Evolutionary conservation across 1,140 invertebrate genomes (phyloP), one percentile per base, ranked within the genome.

Genomic region (Andricus grossulariae): DNA sequence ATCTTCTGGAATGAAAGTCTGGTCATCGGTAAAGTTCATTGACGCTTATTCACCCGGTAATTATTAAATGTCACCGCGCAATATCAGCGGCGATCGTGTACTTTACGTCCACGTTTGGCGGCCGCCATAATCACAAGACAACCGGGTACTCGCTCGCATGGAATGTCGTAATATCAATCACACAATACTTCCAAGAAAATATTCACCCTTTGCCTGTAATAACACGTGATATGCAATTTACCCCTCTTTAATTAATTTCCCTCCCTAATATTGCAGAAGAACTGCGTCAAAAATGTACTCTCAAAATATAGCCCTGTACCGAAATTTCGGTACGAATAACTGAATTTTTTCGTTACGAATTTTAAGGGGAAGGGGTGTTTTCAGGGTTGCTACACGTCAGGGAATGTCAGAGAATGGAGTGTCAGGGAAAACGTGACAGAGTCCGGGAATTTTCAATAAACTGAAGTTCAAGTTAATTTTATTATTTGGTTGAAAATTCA

Each of bases 151-250:
- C 60, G 60, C 39, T 66, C 60, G 60, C 39, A 45, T 50, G 78
- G 78, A 80, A 80, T 80, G 78, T 52, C 60, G 78, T 80, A 80
- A 80, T 77, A 80, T 80, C 78, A 80, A 80, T 80, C 78, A 80
- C 77, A 57, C 72, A 74, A 60, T 75, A 72, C 50, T 80, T 80
- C 75, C 50, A 76, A 54, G 78, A 80, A 80, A 80, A 77, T 39
- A 54, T 66, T 72, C 60, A 66, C 57, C 57, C 57, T 32, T 66
- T 16, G 13, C 32, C 25, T 13, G 60, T 39, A 45, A 66, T 66
- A 66, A 66, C 60, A 66, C 60, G 45, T 7, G 10, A 45, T 45
- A 45, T 45, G 25, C 25, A 7, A 25, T 16, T 12, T 66, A 15
- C 25, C 25, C 57, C 16, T 66, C n/a, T n/a, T n/a, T 16, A 32